phyloP scores from a whole-genome alignment of 2,888 invertebrate species.

The Notodonta ziczac region DNA sequence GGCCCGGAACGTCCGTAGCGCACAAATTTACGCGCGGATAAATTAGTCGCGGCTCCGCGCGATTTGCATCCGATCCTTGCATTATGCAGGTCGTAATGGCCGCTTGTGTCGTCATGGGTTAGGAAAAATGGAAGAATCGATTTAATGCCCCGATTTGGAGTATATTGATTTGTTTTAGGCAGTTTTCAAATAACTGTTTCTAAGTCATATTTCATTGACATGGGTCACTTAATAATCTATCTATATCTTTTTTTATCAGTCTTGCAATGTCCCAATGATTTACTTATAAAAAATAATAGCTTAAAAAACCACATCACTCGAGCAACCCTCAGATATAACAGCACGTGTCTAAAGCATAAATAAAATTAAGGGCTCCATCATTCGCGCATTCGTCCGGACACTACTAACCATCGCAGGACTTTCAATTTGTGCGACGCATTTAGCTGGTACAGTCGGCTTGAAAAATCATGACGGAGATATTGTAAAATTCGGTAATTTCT shows the following conservation, averaged over 20 bases:
- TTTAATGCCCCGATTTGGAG: neutral
- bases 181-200: too few species aligned
- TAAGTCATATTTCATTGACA: too few species aligned
- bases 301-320: conserved; percentile 26
- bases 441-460: conserved; percentile 40
- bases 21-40: conserved; percentile 60
- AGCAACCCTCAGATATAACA: conserved; percentile 43
- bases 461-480: too few species aligned
- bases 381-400: conserved; percentile 34
- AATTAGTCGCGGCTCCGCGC: conserved; percentile 57
- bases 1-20: conserved; percentile 25
- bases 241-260: too few species aligned
- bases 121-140: neutral
- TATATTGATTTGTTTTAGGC: too few species aligned
- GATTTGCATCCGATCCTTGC: conserved; percentile 63
- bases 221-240: too few species aligned
- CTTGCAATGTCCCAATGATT: conserved; percentile 13
- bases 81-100: conserved; percentile 4
- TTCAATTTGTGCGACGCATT: conserved; percentile 74
- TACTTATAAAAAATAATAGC: conserved; percentile 19
- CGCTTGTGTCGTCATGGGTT: conserved; percentile 6
- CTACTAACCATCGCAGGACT: conserved; percentile 46
- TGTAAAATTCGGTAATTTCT: too few species aligned
- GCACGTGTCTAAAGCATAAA: conserved; percentile 73
- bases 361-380: conserved; percentile 70